Evolutionary conservation across 2,888 invertebrate species (phyloP), one percentile per base, ranked within the genome.

Genomic region (Microctonus aethiopoides): DNA sequence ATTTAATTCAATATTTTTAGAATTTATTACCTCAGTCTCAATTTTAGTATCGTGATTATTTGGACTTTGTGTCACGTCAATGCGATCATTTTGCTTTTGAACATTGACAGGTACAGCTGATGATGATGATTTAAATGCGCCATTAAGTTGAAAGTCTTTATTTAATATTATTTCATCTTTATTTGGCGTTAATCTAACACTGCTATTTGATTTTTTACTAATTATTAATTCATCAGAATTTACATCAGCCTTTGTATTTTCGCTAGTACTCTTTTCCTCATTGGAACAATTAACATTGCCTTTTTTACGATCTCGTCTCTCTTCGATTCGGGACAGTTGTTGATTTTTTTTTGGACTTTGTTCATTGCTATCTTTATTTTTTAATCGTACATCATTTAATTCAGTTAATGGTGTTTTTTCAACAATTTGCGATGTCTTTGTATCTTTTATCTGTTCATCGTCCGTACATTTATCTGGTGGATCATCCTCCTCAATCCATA

Each of bases 401-500:
- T 72, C 57, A 72, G 70, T 70, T 59, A 70, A 13, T 32, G 41
- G 64, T 60, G 20, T 68, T 41, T 68, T 73, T 11, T 54, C 72
- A 10, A 70, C 36, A 29, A 73, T 60, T 57, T 65, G 51, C 22
- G 70, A 36, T 24, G 67, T 74, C 51, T 66, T 68, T 13, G 74
- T 29, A 29, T 77, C 75, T 34, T 77, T 76, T 56, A 74, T 67
- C n/a, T 71, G 24, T 36, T 75, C 75, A 6, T 78, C 76, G 10
- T 79, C 77, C 0, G 73, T 60, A 62, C 78, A 80, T 9, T 79
- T 79, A 2, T 81, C 79, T 10, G 74, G 77, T 0, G 81, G 77
- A 13, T 80, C 83, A 29, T 84, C 83, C 59, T 86, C 84, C 62
- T 84, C 86, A 34, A 86, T 80, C 86, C 86, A 86, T 52, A 86